Conservation (phyloP, 2,797 vertebrate genomes). For the Menidia menidia region DNA sequence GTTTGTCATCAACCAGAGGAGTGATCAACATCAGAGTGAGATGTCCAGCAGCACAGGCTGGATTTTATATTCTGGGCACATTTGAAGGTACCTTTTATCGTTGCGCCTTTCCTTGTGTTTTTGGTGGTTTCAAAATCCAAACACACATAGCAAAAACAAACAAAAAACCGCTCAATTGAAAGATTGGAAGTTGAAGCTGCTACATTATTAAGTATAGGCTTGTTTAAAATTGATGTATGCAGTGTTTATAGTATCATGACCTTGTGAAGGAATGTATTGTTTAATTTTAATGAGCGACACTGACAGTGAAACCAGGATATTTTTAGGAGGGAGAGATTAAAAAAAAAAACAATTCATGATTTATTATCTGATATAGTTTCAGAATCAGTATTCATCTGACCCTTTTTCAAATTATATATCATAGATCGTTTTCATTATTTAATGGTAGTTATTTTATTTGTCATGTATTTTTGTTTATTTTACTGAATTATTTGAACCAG, state of each 20-base stretch:
- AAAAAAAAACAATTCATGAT: constrained; percentile 5
- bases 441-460: too few relatives aligned
- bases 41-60: not conserved
- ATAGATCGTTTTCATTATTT: too few relatives aligned
- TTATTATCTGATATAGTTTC: not conserved
- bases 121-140: too few relatives aligned
- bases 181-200: constrained; percentile 30
- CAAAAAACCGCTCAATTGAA: constrained; percentile 9
- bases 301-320: constrained; percentile 23
- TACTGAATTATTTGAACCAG: not conserved
- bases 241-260: constrained; percentile 62
- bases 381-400: too few relatives aligned
- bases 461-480: too few relatives aligned
- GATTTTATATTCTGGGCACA: constrained; percentile 44
- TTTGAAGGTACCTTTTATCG: constrained; percentile 26
- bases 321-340: constrained; percentile 8
- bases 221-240: constrained; percentile 61
- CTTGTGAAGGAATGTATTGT: constrained; percentile 55
- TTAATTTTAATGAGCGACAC: constrained; percentile 39
- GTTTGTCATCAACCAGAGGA: constrained; percentile 11
- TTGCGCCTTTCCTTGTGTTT: not conserved
- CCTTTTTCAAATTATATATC: too few relatives aligned
- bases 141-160: not conserved
- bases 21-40: constrained; percentile 19
- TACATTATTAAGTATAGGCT: constrained; percentile 54